Percentiles rank a stretch among this genome's conserved stretches.
Conservation (phyloP, 2,888 invertebrate species). For the Drosophila leonis region DNA sequence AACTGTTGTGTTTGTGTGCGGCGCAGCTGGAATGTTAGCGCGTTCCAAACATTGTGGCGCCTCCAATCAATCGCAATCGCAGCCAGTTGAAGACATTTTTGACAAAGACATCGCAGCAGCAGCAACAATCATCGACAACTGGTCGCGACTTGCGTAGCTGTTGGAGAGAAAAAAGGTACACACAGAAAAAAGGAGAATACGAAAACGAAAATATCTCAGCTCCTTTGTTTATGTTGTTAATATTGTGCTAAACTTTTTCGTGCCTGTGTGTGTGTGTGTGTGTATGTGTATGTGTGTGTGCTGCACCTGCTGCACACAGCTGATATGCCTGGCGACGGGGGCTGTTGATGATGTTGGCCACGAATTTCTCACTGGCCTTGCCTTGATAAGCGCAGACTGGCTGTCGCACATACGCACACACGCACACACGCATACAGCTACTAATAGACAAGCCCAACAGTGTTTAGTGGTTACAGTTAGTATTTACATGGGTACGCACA, state of each 20-base stretch:
- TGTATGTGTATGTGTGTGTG: not conserved
- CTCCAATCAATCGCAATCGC: slow-evolving; percentile 30
- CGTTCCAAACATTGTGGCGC: slow-evolving; percentile 39
- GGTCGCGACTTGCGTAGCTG: slow-evolving; percentile 45
- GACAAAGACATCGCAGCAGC: slow-evolving; percentile 51
- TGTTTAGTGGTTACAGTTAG: slow-evolving; percentile 24
- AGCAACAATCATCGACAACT: slow-evolving; percentile 44
- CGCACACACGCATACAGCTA: slow-evolving; percentile 8
- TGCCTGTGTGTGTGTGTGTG: not conserved
- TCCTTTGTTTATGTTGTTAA: slow-evolving; percentile 37
- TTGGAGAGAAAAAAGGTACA: slow-evolving; percentile 65
- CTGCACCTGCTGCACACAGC: slow-evolving; percentile 43
- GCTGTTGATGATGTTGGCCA: slow-evolving; percentile 39
- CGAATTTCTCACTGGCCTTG: slow-evolving; percentile 58
- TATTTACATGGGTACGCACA: slow-evolving; percentile 11
- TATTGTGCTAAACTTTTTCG: not conserved
- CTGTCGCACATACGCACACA: slow-evolving; percentile 41
- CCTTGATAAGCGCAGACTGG: slow-evolving; percentile 74
- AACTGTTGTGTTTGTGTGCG: slow-evolving; percentile 39
- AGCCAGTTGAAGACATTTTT: slow-evolving; percentile 27
- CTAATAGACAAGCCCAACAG: slow-evolving; percentile 47
- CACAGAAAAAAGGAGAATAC: slow-evolving; percentile 13
- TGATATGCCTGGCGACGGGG: slow-evolving; percentile 28
- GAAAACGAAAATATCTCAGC: slow-evolving; percentile 12
- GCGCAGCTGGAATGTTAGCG: slow-evolving; percentile 49